Conservation (phyloP, 2,888 invertebrate genomes). For the Xylophagus ater region DNA sequence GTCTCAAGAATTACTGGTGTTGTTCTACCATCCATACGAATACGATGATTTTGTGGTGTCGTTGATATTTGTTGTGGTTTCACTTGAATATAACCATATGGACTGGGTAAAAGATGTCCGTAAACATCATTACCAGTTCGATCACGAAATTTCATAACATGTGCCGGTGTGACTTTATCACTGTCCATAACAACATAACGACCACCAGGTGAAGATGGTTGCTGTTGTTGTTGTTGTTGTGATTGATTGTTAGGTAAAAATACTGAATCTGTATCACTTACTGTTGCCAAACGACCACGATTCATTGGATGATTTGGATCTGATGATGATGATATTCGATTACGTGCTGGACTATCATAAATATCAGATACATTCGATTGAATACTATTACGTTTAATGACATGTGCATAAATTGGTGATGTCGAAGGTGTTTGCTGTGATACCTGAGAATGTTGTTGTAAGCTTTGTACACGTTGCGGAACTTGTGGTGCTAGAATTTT, state of each 20-base stretch:
- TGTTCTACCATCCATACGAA: slow-evolving; percentile 27
- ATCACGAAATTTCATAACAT: slow-evolving; percentile 25
- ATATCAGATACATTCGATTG: slow-evolving; percentile 33
- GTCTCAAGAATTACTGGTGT: slow-evolving; percentile 34
- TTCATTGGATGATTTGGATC: slow-evolving; percentile 13
- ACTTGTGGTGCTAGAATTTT: slow-evolving; percentile 31
- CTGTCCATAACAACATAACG: slow-evolving; percentile 32
- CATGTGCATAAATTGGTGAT: slow-evolving; percentile 35
- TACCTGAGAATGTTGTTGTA: slow-evolving; percentile 20
- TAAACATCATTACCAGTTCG: slow-evolving; percentile 17
- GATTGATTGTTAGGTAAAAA: slow-evolving; percentile 10
- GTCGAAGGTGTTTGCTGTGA: slow-evolving; percentile 2
- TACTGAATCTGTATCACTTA: slow-evolving; percentile 24
- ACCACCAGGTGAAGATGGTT: slow-evolving; percentile 22
- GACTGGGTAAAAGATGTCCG: slow-evolving; percentile 22
- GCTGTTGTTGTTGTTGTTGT: slow-evolving; percentile 11
- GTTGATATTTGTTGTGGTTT: slow-evolving; percentile 19
- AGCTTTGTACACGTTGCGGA: slow-evolving; percentile 32
- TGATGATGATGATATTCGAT: slow-evolving; percentile 19
- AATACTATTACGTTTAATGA: slow-evolving; percentile 33
- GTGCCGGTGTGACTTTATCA: slow-evolving; percentile 30
- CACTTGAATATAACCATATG: slow-evolving; percentile 25
- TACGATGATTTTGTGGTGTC: no score
- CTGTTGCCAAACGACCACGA: slow-evolving; percentile 16
- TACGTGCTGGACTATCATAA: slow-evolving; percentile 27